A percentile compares a stretch with the other conserved stretches of the same genome.
Evolutionary conservation across 2,113 vertebrate species (phyloP).

Genomic region (Grus americana): DNA sequence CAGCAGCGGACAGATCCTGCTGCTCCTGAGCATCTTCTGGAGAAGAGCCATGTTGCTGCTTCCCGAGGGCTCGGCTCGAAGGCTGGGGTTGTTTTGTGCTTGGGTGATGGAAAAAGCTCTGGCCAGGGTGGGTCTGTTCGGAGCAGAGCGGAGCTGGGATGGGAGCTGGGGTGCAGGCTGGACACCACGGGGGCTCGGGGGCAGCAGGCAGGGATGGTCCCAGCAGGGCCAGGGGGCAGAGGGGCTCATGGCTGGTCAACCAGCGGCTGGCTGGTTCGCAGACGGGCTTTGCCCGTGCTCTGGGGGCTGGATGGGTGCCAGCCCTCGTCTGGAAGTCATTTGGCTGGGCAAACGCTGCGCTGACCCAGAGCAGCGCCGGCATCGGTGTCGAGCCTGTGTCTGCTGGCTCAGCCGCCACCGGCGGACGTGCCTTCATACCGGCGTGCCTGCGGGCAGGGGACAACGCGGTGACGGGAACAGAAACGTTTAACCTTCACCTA

Average conservation of each 20-base stretch:
- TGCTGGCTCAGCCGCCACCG: background rate
- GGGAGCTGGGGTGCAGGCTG: background rate
- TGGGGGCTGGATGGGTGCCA: background rate
- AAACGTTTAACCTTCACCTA: background rate
- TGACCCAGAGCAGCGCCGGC: background rate
- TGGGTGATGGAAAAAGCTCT: fast-evolving
- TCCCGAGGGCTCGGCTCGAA: fast-evolving
- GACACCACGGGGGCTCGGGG: fast-evolving
- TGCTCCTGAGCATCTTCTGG: background rate
- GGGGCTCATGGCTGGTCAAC: background rate
- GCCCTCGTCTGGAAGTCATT: background rate
- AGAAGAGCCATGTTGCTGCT: background rate
- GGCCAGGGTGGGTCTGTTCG: background rate
- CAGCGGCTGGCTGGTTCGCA: background rate
- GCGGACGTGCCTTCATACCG: background rate
- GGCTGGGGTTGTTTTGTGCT: background rate
- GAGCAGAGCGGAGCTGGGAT: background rate
- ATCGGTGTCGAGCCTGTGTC: fast-evolving
- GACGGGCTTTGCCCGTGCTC: background rate
- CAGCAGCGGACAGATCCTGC: background rate
- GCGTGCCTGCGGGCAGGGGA: fast-evolving
- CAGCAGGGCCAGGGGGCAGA: fast-evolving
- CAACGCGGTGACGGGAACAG: fast-evolving
- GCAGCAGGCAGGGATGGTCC: background rate
- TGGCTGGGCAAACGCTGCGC: fast-evolving